Conservation (phyloP, 2,888 invertebrate species). For the Sussaba pulchella region DNA sequence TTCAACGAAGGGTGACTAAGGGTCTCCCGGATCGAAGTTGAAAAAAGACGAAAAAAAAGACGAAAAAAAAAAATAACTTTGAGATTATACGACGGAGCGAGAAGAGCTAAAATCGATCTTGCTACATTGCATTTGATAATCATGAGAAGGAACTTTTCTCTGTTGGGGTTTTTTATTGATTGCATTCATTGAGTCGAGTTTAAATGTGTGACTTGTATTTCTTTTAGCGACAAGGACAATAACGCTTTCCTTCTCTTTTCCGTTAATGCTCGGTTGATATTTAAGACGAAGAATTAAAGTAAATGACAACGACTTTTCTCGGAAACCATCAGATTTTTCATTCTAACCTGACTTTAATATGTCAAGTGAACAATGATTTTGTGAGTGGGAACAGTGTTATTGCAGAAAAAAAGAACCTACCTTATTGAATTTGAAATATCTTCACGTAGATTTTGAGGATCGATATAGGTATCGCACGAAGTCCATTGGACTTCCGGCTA, state of each 20-base stretch:
- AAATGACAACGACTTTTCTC: too few relatives aligned
- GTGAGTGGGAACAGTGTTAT: background rate
- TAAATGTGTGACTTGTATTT: background rate
- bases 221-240: background rate
- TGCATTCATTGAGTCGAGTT: too few relatives aligned
- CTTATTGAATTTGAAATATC: background rate
- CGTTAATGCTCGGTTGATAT: background rate
- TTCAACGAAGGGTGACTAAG: conserved; percentile 16
- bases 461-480: background rate
- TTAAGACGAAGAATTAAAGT: too few relatives aligned
- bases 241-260: background rate
- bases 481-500: conserved; percentile 5
- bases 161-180: conserved; percentile 1
- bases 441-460: background rate
- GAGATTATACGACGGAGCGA: background rate
- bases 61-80: background rate
- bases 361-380: too few relatives aligned
- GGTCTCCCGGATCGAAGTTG: conserved; percentile 8
- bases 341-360: too few relatives aligned
- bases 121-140: background rate
- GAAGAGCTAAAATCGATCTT: background rate
- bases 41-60: background rate
- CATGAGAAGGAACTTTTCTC: background rate
- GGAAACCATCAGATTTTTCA: too few relatives aligned
- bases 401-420: background rate